Conservation (phyloP, 1,140 invertebrate species). For the Eupeodes corollae region DNA sequence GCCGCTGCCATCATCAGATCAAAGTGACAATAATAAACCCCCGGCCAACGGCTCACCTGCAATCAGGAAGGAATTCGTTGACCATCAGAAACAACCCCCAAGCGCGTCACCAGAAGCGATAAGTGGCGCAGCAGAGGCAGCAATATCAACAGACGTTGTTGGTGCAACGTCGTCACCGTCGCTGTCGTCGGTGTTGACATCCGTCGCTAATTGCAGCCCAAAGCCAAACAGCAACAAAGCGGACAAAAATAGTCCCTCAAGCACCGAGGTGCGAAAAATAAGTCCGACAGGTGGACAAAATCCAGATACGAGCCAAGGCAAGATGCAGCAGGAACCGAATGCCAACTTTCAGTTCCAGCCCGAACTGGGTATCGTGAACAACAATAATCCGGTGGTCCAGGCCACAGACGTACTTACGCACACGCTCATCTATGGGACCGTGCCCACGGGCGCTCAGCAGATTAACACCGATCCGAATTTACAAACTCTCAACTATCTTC, state of each 20-base stretch:
- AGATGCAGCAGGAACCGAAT: constrained; percentile 37
- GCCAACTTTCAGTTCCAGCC: constrained; percentile 37
- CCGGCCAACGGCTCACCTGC: background rate
- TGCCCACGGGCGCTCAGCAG: constrained; percentile 20
- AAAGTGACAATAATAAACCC: background rate
- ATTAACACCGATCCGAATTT: constrained; percentile 19
- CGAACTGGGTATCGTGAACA: constrained; percentile 36
- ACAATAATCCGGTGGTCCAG: constrained; percentile 23
- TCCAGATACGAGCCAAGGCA: constrained; percentile 9
- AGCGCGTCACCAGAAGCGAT: background rate
- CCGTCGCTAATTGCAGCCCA: background rate
- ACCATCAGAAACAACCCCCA: background rate
- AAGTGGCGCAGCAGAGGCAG: background rate
- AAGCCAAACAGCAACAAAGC: constrained; percentile 6
- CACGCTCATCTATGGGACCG: constrained; percentile 30
- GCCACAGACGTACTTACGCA: constrained; percentile 29
- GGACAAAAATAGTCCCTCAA: background rate
- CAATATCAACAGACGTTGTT: too few relatives aligned
- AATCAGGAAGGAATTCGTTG: background rate
- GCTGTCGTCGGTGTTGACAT: background rate
- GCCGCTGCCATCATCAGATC: constrained; percentile 2
- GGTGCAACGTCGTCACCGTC: background rate
- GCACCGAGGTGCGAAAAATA: too few relatives aligned
- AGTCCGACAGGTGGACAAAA: too few relatives aligned
- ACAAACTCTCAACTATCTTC: constrained; percentile 20